Percentiles rank a stretch among this genome's conserved stretches.
Conservation (phyloP, 2,113 vertebrate genomes). For the cattle (Bos taurus) region DNA sequence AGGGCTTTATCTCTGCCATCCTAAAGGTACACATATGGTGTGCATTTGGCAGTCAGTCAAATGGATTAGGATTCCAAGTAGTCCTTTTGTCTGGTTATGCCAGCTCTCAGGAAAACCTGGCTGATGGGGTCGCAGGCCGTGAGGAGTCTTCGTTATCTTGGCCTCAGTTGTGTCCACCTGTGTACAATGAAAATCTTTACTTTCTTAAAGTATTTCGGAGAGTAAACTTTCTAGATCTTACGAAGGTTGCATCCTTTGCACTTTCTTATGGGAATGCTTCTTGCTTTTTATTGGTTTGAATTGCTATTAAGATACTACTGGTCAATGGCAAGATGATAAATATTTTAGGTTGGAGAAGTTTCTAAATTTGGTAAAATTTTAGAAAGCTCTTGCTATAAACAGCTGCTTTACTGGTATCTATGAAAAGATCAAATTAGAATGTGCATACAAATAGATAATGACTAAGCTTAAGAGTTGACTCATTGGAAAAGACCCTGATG, state of each 20-base stretch:
- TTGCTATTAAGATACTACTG: not conserved
- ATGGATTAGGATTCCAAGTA: not conserved
- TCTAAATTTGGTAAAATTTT: not conserved
- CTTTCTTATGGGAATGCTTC: not conserved
- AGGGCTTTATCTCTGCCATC: not conserved
- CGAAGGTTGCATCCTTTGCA: not conserved
- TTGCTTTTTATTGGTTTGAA: not conserved
- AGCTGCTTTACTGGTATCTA: not conserved
- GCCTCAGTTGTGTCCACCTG: not conserved
- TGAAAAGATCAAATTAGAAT: not conserved
- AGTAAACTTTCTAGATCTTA: not conserved
- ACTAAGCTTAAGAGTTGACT: not conserved
- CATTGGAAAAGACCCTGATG: too few relatives aligned
- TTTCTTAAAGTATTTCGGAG: not conserved
- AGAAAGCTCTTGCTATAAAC: not conserved
- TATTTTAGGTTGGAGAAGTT: not conserved
- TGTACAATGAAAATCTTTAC: not conserved
- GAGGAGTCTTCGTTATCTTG: not conserved
- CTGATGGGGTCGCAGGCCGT: accelerated
- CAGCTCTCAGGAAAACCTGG: not conserved
- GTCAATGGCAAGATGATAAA: not conserved
- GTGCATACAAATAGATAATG: not conserved
- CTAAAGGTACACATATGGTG: not conserved
- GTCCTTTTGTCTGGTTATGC: not conserved
- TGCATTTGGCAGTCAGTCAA: not conserved